A percentile compares a stretch with the other conserved stretches of the same genome.
Evolutionary conservation across 1,140 invertebrate species (phyloP).

Genomic region (Habropoda laboriosa): DNA sequence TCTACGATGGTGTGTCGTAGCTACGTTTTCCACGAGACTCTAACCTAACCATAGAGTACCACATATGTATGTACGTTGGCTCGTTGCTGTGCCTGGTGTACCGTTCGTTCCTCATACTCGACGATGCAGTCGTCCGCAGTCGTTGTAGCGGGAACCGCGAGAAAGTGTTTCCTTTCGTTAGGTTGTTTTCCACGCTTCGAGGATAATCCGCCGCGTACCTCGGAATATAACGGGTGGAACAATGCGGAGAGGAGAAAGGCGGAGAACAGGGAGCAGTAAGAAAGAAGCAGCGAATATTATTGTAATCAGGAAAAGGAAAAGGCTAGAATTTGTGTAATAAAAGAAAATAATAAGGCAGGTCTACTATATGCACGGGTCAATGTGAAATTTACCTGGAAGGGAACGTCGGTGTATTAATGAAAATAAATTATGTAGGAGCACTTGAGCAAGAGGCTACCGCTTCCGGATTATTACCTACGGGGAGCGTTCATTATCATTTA

Average conservation of each 20-base stretch:
- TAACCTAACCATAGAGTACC: neutral
- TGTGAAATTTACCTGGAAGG: neutral
- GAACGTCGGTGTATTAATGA: neutral
- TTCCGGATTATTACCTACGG: neutral
- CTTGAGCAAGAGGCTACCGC: neutral
- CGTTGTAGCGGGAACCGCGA: constrained; percentile 60
- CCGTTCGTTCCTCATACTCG: constrained; percentile 23
- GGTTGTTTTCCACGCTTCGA: constrained; percentile 67
- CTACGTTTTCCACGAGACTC: constrained; percentile 12
- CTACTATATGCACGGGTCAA: neutral
- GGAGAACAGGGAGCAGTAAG: neutral
- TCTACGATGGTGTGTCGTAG: constrained; percentile 12
- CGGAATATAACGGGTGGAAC: constrained; percentile 20
- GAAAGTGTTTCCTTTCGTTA: constrained; percentile 74
- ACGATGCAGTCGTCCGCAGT: constrained; percentile 4
- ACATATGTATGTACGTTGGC: neutral
- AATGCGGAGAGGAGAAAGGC: constrained; percentile 14
- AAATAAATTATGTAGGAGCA: neutral
- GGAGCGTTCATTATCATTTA: neutral
- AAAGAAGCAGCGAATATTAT: neutral
- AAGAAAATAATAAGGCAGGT: too few relatives aligned
- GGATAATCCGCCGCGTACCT: constrained; percentile 55
- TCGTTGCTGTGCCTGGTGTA: neutral
- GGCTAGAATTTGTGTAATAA: too few relatives aligned
- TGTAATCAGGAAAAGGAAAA: neutral